Evolutionary conservation across 2,113 vertebrate genomes (phyloP), one percentile per base, ranked within the genome.

Genomic region (Ramphastos sulfuratus): DNA sequence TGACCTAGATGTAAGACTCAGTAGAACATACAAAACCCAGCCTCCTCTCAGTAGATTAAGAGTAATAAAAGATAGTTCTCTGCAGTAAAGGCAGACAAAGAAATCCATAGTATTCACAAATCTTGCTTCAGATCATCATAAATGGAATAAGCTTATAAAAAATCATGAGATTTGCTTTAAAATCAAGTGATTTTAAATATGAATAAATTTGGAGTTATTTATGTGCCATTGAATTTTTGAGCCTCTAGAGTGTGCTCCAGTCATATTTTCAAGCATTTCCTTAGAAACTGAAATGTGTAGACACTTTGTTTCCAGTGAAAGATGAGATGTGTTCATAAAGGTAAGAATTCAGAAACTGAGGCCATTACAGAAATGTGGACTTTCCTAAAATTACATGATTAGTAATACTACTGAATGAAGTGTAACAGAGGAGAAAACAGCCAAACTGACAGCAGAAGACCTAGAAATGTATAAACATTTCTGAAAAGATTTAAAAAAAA

Each of bases 191-290:
- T 73, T 42, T 84, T 44, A 85, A 81, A 66, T 59, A 78, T 1
- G 5, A 94, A 86, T 84, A 85, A 69, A 77, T 90, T 72, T 46
- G 23, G 33, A 60, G 24, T 77, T 67, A 82, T 94, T 90, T 92
- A 82, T 95, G 72, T 95, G 95, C 85, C 39, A 0, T 95, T 92
- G 91, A 96, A 90, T 92, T 96, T 90, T 89, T 90, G 77, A 95
- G 82, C 95, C 94, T 95, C 95, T 96, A 96, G 95, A 95, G 95
- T 96, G 96, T 96, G 95, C 94, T 96, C 96, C 94, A 93, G 96
- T 73, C 96, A 94, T 96, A 95, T 90, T 95, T 96, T 96, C 94
- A 95, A 90, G 76, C 44, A 61, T 94, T 94, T 94, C 54, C 77
- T 85, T 82, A 74, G 75, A 83, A 92, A 87, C 19, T 37, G 56